These are phyloP conservation scores for Microcaecilia unicolor DNA, from an alignment of 2,797 vertebrate genomes.

Conservation along the genomic window DNA sequence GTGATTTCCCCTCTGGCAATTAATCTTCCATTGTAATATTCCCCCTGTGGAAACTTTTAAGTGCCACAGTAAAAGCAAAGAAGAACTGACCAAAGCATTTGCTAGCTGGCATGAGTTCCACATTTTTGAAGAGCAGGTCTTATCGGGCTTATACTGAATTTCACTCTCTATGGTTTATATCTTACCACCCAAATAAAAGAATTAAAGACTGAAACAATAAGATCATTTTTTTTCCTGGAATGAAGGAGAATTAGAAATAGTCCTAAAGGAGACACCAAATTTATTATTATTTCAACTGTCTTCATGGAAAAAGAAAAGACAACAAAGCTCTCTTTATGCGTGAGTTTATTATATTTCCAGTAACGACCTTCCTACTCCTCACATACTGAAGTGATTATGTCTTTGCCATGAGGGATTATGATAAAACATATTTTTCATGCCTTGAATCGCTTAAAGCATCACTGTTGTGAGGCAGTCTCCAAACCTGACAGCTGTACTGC, in stretches of 20 bases:
- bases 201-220: neutral
- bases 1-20: conserved; percentile 11
- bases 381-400: conserved; percentile 24
- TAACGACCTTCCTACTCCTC: conserved; percentile 5
- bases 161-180: neutral
- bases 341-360: neutral
- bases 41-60: conserved; percentile 23
- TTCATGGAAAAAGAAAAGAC: conserved; percentile 23
- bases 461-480: conserved; percentile 11
- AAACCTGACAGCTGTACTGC: conserved; percentile 4
- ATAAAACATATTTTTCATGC: conserved; percentile 14
- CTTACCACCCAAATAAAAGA: conserved; percentile 6
- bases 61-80: conserved; percentile 13
- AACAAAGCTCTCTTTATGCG: conserved; percentile 16
- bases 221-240: neutral
- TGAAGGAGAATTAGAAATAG: conserved; percentile 6
- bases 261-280: conserved; percentile 5
- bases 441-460: neutral
- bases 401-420: conserved; percentile 11
- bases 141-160: neutral
- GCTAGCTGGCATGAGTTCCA: conserved; percentile 1
- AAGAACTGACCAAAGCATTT: conserved; percentile 19
- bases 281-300: too few species aligned
- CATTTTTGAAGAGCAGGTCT: conserved; percentile 1
- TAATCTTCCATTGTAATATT: conserved; percentile 19